Conservation (phyloP, 2,888 invertebrate species). For the Kryphioiulus occultus region DNA sequence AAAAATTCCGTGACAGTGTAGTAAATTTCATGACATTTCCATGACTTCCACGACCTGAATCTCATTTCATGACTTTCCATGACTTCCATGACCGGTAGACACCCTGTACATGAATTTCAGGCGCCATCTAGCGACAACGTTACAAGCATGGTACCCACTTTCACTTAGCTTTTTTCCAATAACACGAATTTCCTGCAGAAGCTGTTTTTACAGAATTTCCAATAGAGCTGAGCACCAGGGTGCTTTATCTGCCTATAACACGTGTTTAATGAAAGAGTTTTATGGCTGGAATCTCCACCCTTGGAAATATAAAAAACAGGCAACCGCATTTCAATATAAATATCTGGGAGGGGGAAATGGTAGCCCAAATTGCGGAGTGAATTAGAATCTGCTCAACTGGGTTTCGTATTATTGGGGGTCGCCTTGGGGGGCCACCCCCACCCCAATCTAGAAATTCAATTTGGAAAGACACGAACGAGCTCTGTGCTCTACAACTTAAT, state of each 20-base stretch:
- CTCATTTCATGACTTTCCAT: no score
- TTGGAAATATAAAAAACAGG: not conserved
- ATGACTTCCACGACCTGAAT: no score
- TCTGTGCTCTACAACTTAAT: not conserved
- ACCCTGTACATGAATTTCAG: no score
- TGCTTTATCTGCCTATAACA: not conserved
- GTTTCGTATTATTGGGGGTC: not conserved
- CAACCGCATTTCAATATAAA: conserved; percentile 4
- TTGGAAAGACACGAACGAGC: not conserved
- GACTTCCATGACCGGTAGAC: no score
- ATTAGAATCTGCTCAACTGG: not conserved
- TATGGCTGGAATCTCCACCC: not conserved
- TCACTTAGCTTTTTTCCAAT: not conserved
- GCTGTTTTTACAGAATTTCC: not conserved
- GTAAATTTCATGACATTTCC: no score
- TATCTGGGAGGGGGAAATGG: not conserved
- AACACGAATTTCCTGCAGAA: not conserved
- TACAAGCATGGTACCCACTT: not conserved
- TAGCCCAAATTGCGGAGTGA: not conserved
- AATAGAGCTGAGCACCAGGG: not conserved
- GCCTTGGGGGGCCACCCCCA: not conserved
- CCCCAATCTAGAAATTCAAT: not conserved
- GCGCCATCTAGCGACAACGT: not conserved
- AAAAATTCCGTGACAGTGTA: no score
- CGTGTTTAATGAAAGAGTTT: conserved; percentile 2